These are phyloP conservation scores for Lamprologus speciosus DNA, from an alignment of 2,113 vertebrate genomes.

Conservation along the genomic window DNA sequence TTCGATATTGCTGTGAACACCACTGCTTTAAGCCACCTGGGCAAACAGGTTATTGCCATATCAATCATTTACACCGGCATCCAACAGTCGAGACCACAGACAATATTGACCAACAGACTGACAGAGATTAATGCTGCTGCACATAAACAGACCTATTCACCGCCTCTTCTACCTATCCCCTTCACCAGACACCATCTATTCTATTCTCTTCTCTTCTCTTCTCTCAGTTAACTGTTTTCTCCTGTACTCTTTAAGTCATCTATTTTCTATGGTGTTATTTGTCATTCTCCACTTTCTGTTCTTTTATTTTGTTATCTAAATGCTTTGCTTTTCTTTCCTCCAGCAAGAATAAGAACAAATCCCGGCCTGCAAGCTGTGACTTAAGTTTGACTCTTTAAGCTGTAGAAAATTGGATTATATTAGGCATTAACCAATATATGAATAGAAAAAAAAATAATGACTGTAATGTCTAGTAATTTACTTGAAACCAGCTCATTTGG, in stretches of 20 bases:
- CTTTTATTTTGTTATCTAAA: not conserved
- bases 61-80: conserved; percentile 61
- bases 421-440: not conserved
- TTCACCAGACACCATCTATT: conserved; percentile 18
- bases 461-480: not conserved
- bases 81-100: conserved; percentile 44
- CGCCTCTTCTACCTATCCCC: not conserved
- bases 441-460: not conserved
- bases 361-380: not conserved
- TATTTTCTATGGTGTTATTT: not conserved
- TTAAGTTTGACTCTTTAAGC: not conserved
- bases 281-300: not conserved
- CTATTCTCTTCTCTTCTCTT: not conserved
- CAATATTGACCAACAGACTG: conserved; percentile 61
- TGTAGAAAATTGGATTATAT: not conserved
- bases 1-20: conserved; percentile 42
- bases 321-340: not conserved
- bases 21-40: conserved; percentile 53
- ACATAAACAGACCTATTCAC: conserved; percentile 12
- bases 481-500: not conserved
- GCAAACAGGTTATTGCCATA: conserved; percentile 67
- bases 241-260: not conserved
- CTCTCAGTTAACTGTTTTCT: conserved; percentile 11
- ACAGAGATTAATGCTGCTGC: conserved; percentile 58
- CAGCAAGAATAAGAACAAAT: not conserved